A percentile compares a stretch with the other conserved stretches of the same genome.
phyloP scores from a whole-genome alignment of 2,888 invertebrate genomes.

The Aradus depressus region DNA sequence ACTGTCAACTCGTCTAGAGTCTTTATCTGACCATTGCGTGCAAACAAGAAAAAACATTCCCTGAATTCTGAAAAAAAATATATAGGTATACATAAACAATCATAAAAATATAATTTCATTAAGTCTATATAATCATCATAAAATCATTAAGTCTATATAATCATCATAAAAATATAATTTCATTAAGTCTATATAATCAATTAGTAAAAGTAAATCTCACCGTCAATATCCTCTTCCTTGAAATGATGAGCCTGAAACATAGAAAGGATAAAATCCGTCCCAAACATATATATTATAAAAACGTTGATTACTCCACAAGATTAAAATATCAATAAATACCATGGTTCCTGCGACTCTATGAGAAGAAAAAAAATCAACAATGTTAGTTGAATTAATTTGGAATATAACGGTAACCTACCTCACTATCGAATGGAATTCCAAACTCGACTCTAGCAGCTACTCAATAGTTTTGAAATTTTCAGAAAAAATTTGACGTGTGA shows the following conservation, averaged over 20 bases:
- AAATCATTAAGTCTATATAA: neutral
- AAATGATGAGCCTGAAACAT: conserved; percentile 77
- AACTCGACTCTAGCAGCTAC: too few species aligned
- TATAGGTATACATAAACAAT: conserved; percentile 12
- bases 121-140: neutral
- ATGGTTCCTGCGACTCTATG: too few species aligned
- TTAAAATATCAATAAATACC: too few species aligned
- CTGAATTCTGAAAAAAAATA: conserved; percentile 64
- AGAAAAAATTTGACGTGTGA: too few species aligned
- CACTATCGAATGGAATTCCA: too few species aligned
- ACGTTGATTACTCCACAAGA: too few species aligned
- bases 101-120: conserved; percentile 11
- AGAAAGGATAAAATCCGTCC: conserved; percentile 21
- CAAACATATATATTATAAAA: too few species aligned
- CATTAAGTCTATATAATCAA: neutral
- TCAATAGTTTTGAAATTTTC: too few species aligned
- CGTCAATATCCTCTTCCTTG: conserved; percentile 89
- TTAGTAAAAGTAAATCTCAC: conserved; percentile 43
- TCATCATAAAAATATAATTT: conserved; percentile 13
- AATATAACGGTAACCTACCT: too few species aligned
- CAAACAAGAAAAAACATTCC: conserved; percentile 92
- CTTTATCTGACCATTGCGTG: conserved; percentile 76
- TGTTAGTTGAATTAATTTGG: too few species aligned
- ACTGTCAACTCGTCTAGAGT: conserved; percentile 82
- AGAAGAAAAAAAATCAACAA: too few species aligned